Evolutionary conservation across 2,797 vertebrate species (phyloP), one percentile per base, ranked within the genome.

Genomic region (Varecia variegata): DNA sequence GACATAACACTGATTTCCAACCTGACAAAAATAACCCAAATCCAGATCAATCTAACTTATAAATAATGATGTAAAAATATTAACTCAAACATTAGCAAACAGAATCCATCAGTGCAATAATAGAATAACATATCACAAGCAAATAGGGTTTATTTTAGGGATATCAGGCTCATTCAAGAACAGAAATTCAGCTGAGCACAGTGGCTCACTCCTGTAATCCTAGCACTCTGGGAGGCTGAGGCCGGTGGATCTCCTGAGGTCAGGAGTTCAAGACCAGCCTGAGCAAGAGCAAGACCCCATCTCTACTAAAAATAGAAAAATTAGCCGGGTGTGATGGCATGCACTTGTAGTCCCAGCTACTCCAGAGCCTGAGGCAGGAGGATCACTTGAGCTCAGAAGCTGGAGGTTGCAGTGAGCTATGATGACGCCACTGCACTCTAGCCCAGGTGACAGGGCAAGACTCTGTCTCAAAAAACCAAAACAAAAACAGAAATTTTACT

Each of bases 11-110:
- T 90, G 43, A 83, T 89, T 96, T 85, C 58, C 88, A 94, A 95
- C 13, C 23, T 86, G 80, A 89, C 65, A 88, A 95, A 95, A 96
- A 96, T 84, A 88, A 82, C 82, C 50, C 50, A 70, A 95, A 91
- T 67, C 27, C 58, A 94, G 35, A 91, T 95, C 84, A 80, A 83
- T 71, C 40, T 86, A 87, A 87, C 68, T 91, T 92, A 96, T 54
- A 93, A 81, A 90, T 94, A 94, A 95, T 71, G 38, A 79, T 45
- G 20, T 67, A 84, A 93, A 97, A 97, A 93, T 93, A 91, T 40
- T 70, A 96, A 96, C 40, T 86, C 82, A 83, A 95, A 87, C 52
- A 91, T 82, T 17, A 80, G 52, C 89, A 81, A 95, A 95, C 23
- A 87, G 18, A 89, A 94, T 73, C 45, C n/a, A 68, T 20, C 52